phyloP scores from a whole-genome alignment of 2,888 invertebrate species.

The Mesochorus sp. region DNA sequence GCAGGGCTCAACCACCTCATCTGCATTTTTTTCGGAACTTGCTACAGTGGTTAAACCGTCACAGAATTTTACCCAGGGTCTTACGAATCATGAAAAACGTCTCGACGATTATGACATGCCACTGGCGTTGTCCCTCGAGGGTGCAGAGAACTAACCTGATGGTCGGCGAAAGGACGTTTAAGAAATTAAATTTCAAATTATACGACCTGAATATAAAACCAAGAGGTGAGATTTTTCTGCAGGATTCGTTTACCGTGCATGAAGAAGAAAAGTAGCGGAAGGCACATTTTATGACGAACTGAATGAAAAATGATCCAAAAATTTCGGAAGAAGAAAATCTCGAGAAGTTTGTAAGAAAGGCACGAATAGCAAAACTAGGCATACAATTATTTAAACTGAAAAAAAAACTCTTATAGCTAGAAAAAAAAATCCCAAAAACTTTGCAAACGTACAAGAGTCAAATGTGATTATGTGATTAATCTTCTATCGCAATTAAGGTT shows the following conservation, averaged over 20 bases:
- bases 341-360: too few relatives aligned
- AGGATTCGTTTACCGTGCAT: neutral
- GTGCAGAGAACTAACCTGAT: neutral
- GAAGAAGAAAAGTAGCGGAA: too few relatives aligned
- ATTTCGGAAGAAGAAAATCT: too few relatives aligned
- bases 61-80: neutral
- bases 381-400: too few relatives aligned
- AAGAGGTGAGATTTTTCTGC: constrained; percentile 10
- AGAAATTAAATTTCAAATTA: constrained; percentile 77
- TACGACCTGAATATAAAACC: constrained; percentile 75
- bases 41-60: constrained; percentile 14
- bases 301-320: too few relatives aligned
- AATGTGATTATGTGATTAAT: constrained; percentile 33
- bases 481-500: constrained; percentile 19
- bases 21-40: constrained; percentile 50
- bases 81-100: constrained; percentile 22
- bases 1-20: constrained; percentile 39
- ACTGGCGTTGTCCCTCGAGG: constrained; percentile 12
- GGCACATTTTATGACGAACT: too few relatives aligned
- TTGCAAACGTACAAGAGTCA: too few relatives aligned
- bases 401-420: too few relatives aligned
- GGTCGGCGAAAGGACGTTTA: constrained; percentile 65
- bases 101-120: constrained; percentile 16
- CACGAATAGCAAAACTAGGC: too few relatives aligned
- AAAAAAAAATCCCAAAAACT: too few relatives aligned